Percentiles rank a stretch among this genome's conserved stretches.
These are phyloP conservation scores for Gorsachius magnificus DNA, from an alignment of 2,797 vertebrate genomes.

Conservation along the genomic window DNA sequence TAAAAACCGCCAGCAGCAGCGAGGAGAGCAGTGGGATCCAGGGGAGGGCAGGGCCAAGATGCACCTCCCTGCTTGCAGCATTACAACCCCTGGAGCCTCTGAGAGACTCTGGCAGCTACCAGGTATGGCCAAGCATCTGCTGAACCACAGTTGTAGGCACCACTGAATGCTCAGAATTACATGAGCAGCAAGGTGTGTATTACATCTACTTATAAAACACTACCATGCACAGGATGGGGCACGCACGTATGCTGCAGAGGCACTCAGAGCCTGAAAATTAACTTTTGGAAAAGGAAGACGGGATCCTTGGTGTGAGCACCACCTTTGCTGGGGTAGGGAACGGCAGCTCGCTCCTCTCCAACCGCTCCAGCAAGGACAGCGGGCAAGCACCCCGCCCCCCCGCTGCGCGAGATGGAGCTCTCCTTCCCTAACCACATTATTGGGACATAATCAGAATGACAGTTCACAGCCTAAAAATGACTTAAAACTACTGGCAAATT, in stretches of 20 bases:
- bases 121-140: not conserved
- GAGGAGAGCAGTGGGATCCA: rapidly evolving
- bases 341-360: not conserved
- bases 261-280: not conserved
- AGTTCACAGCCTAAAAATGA: not conserved
- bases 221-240: not conserved
- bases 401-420: rapidly evolving
- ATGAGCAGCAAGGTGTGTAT: not conserved
- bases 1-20: not conserved
- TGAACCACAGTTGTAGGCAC: not conserved
- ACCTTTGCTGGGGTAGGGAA: not conserved
- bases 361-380: not conserved
- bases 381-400: not conserved
- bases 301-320: not conserved
- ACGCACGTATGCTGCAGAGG: not conserved
- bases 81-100: not conserved
- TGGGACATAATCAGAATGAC: not conserved
- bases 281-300: not conserved
- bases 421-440: not conserved
- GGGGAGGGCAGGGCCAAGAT: not conserved
- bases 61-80: not conserved
- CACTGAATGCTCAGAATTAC: not conserved
- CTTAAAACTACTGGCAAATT: not conserved
- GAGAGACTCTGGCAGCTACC: not conserved
- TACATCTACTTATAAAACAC: not conserved